Evolutionary conservation across 2,888 invertebrate species (phyloP).

Genomic region (Tetanocera ferruginea): DNA sequence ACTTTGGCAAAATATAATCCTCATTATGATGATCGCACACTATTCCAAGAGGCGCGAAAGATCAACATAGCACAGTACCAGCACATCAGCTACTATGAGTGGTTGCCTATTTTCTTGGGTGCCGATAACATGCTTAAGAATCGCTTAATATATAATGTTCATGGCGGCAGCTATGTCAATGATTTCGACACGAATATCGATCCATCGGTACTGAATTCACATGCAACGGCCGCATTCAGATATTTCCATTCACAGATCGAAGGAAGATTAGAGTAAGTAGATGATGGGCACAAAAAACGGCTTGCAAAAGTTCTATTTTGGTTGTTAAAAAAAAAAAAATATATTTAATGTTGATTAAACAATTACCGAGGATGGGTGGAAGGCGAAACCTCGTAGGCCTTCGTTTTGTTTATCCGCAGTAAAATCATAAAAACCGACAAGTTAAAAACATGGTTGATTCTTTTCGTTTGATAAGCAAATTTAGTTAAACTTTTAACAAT

Average conservation of each 20-base stretch:
- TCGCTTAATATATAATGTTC: slow-evolving; percentile 64
- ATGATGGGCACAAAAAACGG: no score
- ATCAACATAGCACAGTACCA: slow-evolving; percentile 72
- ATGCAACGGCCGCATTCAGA: slow-evolving; percentile 77
- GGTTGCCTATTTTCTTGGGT: slow-evolving; percentile 72
- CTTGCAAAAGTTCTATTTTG: no score
- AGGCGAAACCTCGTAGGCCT: no score
- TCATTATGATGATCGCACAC: slow-evolving; percentile 71
- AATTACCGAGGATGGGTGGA: no score
- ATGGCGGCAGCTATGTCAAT: slow-evolving; percentile 66
- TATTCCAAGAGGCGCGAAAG: slow-evolving; percentile 72
- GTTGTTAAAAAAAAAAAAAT: no score
- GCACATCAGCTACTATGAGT: slow-evolving; percentile 72
- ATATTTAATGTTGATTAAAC: no score
- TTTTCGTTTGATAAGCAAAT: no score
- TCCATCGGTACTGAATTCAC: slow-evolving; percentile 74
- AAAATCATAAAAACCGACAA: no score
- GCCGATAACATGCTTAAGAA: slow-evolving; percentile 69
- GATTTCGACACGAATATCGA: slow-evolving; percentile 73
- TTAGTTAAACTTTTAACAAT: no score
- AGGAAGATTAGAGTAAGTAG: slow-evolving; percentile 71
- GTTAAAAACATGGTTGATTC: no score
- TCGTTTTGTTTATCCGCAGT: no score
- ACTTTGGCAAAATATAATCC: slow-evolving; percentile 71
- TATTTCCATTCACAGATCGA: slow-evolving; percentile 76